Conservation (phyloP, 2,113 vertebrate species). For the Campylomormyrus numenius region DNA sequence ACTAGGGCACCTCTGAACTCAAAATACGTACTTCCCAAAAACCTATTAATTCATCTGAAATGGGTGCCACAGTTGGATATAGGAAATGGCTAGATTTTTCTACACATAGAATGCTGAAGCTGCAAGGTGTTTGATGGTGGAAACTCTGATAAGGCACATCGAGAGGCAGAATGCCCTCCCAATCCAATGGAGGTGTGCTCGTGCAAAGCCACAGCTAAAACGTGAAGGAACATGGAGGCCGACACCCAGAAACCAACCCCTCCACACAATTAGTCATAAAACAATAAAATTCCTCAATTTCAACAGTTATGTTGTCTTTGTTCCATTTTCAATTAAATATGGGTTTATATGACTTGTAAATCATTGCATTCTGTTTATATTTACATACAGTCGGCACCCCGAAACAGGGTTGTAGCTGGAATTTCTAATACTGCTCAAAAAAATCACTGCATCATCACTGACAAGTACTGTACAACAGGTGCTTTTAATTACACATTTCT, state of each 20-base stretch:
- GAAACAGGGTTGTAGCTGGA: neutral
- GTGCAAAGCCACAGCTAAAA: neutral
- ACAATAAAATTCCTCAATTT: neutral
- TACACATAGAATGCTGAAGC: neutral
- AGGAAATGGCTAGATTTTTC: neutral
- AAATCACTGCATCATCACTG: neutral
- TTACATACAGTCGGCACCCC: neutral
- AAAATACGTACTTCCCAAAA: neutral
- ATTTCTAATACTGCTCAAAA: neutral
- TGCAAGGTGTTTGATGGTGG: neutral
- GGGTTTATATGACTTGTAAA: neutral
- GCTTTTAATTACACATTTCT: neutral
- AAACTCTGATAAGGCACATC: neutral
- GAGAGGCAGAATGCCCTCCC: neutral
- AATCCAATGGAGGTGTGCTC: neutral
- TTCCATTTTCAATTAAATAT: neutral
- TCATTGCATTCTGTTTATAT: neutral
- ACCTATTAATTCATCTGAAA: neutral
- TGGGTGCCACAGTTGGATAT: neutral
- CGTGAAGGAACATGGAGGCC: neutral
- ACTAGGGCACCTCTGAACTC: neutral
- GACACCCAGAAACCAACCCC: neutral
- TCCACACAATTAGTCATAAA: neutral
- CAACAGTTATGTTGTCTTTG: neutral
- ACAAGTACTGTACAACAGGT: neutral